phyloP scores from a whole-genome alignment of 2,888 invertebrate species.

The Tetranychus piercei region DNA sequence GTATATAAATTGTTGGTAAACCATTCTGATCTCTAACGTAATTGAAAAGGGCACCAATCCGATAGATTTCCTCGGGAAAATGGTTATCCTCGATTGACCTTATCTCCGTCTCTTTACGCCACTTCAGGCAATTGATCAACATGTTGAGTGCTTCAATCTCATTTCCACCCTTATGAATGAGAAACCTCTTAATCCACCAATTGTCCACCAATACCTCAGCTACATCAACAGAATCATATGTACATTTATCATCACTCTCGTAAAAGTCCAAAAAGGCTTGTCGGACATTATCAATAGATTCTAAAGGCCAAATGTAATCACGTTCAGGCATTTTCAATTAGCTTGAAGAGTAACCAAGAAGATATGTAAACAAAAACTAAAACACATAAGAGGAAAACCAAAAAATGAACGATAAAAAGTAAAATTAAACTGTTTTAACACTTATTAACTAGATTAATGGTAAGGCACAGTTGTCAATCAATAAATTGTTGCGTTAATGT shows the following conservation, averaged over 20 bases:
- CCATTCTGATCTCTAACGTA: not conserved
- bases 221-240: not conserved
- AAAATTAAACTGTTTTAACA: no score
- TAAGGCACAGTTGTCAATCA: no score
- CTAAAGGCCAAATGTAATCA: slow-evolving; percentile 5
- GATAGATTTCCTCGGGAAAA: slow-evolving; percentile 14
- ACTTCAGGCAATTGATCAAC: slow-evolving; percentile 9
- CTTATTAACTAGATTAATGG: no score
- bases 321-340: not conserved
- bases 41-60: slow-evolving; percentile 4
- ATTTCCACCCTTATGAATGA: not conserved
- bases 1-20: slow-evolving; percentile 10
- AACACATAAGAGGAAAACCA: no score
- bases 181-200: slow-evolving; percentile 10
- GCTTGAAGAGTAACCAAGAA: not conserved
- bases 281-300: not conserved
- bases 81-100: slow-evolving; percentile 2
- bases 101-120: slow-evolving; percentile 8
- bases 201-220: not conserved
- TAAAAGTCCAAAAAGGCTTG: not conserved
- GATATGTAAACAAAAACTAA: not conserved
- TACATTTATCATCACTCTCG: not conserved
- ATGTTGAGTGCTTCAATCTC: not conserved
- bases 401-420: no score
- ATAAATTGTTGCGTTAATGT: no score